Evolutionary conservation across 2,113 vertebrate species (phyloP).

Genomic region (Python bivittatus): DNA sequence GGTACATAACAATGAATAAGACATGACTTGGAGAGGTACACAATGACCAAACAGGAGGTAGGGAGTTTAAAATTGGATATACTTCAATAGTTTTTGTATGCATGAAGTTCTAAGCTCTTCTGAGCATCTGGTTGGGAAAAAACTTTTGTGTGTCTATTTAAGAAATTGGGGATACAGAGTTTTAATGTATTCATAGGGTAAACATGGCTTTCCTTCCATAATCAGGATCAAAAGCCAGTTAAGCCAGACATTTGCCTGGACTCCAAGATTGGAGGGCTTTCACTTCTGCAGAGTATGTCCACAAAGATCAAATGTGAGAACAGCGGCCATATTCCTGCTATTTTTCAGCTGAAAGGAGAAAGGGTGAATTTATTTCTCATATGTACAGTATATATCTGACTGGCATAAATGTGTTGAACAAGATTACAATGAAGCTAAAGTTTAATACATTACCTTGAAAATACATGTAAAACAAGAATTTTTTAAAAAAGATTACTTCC

Average conservation of each 20-base stretch:
- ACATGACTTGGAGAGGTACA: neutral
- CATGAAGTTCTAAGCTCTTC: neutral
- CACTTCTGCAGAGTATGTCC: neutral
- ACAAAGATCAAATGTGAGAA: neutral
- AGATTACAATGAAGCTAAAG: neutral
- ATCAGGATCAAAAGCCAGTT: neutral
- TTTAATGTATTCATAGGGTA: neutral
- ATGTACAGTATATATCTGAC: neutral
- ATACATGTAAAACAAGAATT: neutral
- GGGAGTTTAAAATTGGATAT: neutral
- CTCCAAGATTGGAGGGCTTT: neutral
- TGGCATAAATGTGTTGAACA: constrained; percentile 7
- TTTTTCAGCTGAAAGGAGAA: neutral
- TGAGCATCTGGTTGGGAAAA: neutral
- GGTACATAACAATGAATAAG: neutral
- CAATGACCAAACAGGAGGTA: neutral
- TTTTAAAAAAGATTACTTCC: neutral
- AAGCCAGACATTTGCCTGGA: neutral
- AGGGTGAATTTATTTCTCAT: neutral
- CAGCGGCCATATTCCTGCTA: neutral
- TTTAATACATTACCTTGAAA: constrained; percentile 1
- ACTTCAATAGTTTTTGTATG: neutral
- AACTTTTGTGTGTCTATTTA: neutral
- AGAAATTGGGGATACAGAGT: neutral
- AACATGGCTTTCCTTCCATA: neutral